Evolutionary conservation across 1,140 invertebrate species (phyloP), one percentile per base, ranked within the genome.

Genomic region (Pseudobourletiella spinata): DNA sequence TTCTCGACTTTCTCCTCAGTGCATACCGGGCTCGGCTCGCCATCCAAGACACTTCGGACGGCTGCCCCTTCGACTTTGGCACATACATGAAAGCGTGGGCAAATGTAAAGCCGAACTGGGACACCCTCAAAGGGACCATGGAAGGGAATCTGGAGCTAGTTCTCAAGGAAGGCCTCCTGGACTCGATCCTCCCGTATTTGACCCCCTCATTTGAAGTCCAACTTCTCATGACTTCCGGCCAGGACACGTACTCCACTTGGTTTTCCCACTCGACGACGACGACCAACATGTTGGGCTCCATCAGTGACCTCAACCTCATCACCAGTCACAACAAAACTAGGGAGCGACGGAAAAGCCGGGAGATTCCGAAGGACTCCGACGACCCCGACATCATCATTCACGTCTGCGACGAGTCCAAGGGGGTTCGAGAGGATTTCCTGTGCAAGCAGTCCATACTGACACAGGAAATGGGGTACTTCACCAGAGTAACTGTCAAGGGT

Each of bases 381-480:
- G 58, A 64, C n/a, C 20, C 29, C n/a, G 87, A 91, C 72, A 86
- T 91, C 2, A 83, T 89, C 73, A 91, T 91, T 68, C 87, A 91
- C 70, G 87, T 91, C 6, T 91, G 86, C 63, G 89, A 93, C 70
- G 89, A 91, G 76, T 83, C 87, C 0, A 90, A 89, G 73, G 87
- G 87, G 58, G 76, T 88, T 48, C 91, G 88, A 63, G 86, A 88
- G 72, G 88, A 94, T 72, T 96, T 95, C 72, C 79, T 81, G 57
- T 95, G 92, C 73, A 84, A 88, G 1, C 86, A 93, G 72, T 86
- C 85, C 68, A 72, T 95, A 50, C 76, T 96, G 3, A 81, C 93
- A 0, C 82, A 84, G 57, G 91, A 95, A 76, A 96, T 96, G 91
- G 88, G 88, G 39, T 96, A 95, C 75, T 96, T 95, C 77, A 87